Evolutionary conservation across 2,797 vertebrate species (phyloP).

Genomic region (Epinephelus malabaricus): DNA sequence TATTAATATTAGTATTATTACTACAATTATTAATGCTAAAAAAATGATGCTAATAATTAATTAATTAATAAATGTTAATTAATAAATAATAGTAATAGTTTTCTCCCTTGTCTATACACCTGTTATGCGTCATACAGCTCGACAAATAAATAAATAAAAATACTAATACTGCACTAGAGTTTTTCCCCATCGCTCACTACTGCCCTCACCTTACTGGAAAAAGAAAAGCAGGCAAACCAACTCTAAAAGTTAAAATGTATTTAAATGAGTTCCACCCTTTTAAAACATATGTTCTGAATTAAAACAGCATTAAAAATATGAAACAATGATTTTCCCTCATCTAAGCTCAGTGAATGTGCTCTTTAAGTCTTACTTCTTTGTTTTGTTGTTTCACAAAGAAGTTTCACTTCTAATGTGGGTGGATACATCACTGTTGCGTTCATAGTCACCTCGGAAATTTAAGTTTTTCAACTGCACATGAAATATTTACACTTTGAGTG

Average conservation of each 20-base stretch:
- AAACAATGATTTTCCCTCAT: background rate
- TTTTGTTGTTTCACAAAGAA: background rate
- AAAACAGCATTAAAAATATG: background rate
- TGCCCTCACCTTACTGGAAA: background rate
- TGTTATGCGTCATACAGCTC: too few relatives aligned
- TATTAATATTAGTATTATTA: background rate
- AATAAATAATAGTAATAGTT: too few relatives aligned
- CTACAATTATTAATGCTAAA: too few relatives aligned
- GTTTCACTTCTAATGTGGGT: slow-evolving; percentile 38
- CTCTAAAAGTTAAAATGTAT: too few relatives aligned
- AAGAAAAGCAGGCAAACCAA: background rate
- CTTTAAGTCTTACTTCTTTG: background rate
- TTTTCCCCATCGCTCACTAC: background rate
- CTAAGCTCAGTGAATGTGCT: background rate
- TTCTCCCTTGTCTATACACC: too few relatives aligned
- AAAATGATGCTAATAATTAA: too few relatives aligned
- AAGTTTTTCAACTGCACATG: background rate
- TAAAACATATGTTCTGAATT: fast-evolving
- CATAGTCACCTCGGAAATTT: background rate
- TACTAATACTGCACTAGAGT: too few relatives aligned
- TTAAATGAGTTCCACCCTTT: too few relatives aligned
- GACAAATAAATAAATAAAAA: too few relatives aligned
- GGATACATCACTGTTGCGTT: slow-evolving; percentile 35
- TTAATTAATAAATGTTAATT: too few relatives aligned
- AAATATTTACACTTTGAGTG: background rate